Evolutionary conservation across 1,140 invertebrate species (phyloP).

Genomic region (Vanessa tameamea): DNA sequence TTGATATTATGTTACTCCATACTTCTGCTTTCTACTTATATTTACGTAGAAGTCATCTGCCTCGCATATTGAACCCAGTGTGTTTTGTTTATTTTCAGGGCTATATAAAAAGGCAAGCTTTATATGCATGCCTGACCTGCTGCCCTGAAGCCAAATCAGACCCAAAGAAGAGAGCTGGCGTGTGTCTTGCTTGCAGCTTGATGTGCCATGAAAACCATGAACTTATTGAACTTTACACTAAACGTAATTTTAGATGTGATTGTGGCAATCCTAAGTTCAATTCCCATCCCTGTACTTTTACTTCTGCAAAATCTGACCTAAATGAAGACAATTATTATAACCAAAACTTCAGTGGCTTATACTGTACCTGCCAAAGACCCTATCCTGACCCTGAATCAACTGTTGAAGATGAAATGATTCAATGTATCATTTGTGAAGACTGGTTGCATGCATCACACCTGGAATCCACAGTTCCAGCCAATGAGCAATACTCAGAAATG

Average conservation of each 20-base stretch:
- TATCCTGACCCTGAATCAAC: conserved; percentile 95
- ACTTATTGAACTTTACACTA: conserved; percentile 97
- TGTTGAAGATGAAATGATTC: conserved; percentile 95
- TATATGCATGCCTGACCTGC: conserved; percentile 98
- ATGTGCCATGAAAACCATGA: conserved; percentile 98
- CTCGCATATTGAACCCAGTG: background rate
- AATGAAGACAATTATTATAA: conserved; percentile 94
- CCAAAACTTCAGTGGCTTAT: conserved; percentile 96
- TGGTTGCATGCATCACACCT: conserved; percentile 97
- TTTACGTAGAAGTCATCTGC: too few relatives aligned
- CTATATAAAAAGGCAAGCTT: conserved; percentile 94
- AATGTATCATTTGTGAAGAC: conserved; percentile 98
- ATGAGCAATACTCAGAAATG: conserved; percentile 89
- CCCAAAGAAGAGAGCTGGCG: conserved; percentile 85
- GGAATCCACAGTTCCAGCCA: conserved; percentile 81
- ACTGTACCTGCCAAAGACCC: conserved; percentile 95
- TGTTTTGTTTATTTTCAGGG: conserved; percentile 84
- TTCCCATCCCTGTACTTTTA: conserved; percentile 86
- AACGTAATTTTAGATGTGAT: conserved; percentile 97
- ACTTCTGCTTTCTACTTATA: too few relatives aligned
- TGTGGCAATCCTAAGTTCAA: conserved; percentile 96
- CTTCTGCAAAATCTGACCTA: conserved; percentile 83
- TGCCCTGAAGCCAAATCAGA: conserved; percentile 82
- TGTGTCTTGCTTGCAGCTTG: conserved; percentile 97
- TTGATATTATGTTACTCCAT: too few relatives aligned